Percentiles rank a stretch among this genome's conserved stretches.
These are phyloP conservation scores for Drosophila kambysellisi DNA, from an alignment of 2,888 invertebrate species.

Conservation along the genomic window DNA sequence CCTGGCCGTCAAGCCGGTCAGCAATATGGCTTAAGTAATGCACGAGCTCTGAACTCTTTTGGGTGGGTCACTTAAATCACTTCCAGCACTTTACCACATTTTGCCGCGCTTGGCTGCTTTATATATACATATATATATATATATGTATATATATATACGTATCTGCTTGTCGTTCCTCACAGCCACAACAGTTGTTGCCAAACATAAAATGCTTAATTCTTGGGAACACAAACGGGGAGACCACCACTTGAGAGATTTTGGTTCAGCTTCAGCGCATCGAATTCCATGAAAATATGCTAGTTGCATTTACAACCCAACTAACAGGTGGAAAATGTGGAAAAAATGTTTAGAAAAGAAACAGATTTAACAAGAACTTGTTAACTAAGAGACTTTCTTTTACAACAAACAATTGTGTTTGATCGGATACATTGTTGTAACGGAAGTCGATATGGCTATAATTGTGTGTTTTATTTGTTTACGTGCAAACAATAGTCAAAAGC, in stretches of 20 bases:
- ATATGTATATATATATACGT: background rate
- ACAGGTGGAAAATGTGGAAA: conserved; percentile 41
- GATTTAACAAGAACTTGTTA: conserved; percentile 25
- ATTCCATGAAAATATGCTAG: conserved; percentile 53
- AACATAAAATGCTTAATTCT: conserved; percentile 74
- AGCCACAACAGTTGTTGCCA: conserved; percentile 45
- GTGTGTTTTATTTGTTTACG: background rate
- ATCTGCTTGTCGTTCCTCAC: conserved; percentile 23
- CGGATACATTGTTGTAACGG: background rate
- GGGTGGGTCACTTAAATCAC: conserved; percentile 68
- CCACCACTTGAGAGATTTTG: conserved; percentile 18
- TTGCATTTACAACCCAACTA: conserved; percentile 32
- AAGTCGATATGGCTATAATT: background rate
- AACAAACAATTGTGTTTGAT: background rate
- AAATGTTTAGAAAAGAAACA: background rate
- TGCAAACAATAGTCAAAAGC: background rate
- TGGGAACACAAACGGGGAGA: conserved; percentile 53
- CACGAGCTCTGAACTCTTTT: conserved; percentile 67
- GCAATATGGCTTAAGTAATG: conserved; percentile 44
- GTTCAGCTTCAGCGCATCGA: conserved; percentile 67
- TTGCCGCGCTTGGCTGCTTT: conserved; percentile 59
- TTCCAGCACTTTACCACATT: conserved; percentile 26
- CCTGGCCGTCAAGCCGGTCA: conserved; percentile 63
- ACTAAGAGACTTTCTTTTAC: conserved; percentile 25
- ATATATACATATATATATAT: background rate